phyloP scores from a whole-genome alignment of 2,888 invertebrate genomes.

The Limnephilus auricula region DNA sequence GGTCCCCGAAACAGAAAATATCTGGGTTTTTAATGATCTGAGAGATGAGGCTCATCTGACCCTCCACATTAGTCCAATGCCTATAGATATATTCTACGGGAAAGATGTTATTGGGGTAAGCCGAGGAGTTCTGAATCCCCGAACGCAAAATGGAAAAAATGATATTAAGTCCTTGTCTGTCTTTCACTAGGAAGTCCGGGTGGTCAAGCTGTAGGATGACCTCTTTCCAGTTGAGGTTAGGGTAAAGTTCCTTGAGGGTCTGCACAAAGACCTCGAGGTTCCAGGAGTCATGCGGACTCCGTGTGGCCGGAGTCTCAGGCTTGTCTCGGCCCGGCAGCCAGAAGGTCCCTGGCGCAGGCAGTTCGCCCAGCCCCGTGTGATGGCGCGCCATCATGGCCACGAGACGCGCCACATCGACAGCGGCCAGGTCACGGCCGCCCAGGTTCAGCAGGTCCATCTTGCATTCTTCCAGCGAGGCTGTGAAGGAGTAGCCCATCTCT shows the following conservation, averaged over 20 bases:
- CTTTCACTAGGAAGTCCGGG: constrained; percentile 91
- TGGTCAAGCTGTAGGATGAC: constrained; percentile 95
- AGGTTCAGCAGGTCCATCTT: constrained; percentile 90
- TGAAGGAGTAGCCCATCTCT: constrained; percentile 95
- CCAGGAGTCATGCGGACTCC: constrained; percentile 82
- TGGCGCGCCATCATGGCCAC: constrained; percentile 92
- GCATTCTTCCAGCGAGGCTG: constrained; percentile 91
- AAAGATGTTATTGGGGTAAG: constrained; percentile 84
- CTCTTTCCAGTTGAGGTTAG: constrained; percentile 94
- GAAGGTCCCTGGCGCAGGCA: constrained; percentile 84
- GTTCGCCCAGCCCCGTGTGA: constrained; percentile 78
- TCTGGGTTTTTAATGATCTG: constrained; percentile 94
- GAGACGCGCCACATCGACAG: constrained; percentile 90
- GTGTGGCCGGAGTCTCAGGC: constrained; percentile 77
- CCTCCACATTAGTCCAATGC: constrained; percentile 95
- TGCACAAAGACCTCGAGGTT: constrained; percentile 96
- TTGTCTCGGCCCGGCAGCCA: constrained; percentile 78
- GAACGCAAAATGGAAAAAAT: constrained; percentile 89
- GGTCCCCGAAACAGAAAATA: constrained; percentile 95
- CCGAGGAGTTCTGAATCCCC: constrained; percentile 86
- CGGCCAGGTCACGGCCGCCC: constrained; percentile 88
- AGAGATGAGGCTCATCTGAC: constrained; percentile 92
- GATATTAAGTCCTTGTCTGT: constrained; percentile 89
- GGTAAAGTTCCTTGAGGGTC: constrained; percentile 92
- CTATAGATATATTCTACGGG: constrained; percentile 94